phyloP scores from a whole-genome alignment of 92 coral and sea anemone species.

The Siderastrea siderea region DNA sequence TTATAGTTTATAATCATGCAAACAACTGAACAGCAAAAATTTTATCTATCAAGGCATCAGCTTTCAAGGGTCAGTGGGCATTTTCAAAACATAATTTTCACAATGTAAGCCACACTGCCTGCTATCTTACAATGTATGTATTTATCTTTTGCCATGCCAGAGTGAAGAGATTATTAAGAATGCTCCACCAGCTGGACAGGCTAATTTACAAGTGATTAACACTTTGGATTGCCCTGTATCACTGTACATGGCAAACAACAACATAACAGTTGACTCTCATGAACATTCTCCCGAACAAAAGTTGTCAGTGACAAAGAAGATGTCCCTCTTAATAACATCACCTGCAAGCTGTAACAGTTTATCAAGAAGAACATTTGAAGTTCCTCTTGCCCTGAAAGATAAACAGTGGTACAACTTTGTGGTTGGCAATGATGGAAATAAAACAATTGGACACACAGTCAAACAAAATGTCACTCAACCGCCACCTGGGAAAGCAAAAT shows the following conservation, averaged over 20 bases:
- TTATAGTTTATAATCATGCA: too few relatives aligned
- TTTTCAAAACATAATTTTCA: too few relatives aligned
- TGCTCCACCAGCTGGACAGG: constrained; percentile 60
- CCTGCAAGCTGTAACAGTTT: constrained; percentile 25
- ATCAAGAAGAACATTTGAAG: neutral
- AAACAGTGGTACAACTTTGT: constrained; percentile 69
- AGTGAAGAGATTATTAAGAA: constrained; percentile 35
- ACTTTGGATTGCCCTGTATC: constrained; percentile 50
- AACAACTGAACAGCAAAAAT: too few relatives aligned
- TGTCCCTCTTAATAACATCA: constrained; percentile 23
- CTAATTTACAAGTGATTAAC: constrained; percentile 73
- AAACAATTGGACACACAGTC: constrained; percentile 34
- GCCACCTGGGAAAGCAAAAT: constrained; percentile 63
- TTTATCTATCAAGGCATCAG: too few relatives aligned
- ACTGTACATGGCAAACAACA: constrained; percentile 39
- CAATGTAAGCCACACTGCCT: too few relatives aligned
- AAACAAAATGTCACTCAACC: constrained; percentile 53
- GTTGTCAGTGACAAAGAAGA: constrained; percentile 28
- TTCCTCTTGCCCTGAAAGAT: constrained; percentile 25
- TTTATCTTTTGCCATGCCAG: neutral
- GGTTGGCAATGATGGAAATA: constrained; percentile 31
- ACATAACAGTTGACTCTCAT: constrained; percentile 33
- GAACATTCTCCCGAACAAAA: constrained; percentile 56
- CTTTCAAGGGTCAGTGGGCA: too few relatives aligned
- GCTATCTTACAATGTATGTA: too few relatives aligned